These are phyloP conservation scores for Hemicordylus capensis DNA, from an alignment of 2,113 vertebrate genomes.

Conservation along the genomic window DNA sequence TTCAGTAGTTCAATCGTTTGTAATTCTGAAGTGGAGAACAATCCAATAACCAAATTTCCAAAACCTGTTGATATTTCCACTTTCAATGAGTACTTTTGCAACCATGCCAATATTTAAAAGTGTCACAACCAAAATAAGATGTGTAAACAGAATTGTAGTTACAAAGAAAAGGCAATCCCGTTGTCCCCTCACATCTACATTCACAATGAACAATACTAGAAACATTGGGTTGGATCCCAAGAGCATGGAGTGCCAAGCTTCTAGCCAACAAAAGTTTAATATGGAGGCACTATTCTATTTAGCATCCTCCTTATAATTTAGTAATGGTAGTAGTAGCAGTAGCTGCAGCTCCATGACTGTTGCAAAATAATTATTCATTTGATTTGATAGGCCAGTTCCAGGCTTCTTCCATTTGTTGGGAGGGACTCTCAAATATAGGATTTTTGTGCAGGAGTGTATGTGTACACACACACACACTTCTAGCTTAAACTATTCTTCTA, in stretches of 20 bases:
- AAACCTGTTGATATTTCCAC: neutral
- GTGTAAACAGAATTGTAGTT: neutral
- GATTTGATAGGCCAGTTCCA: neutral
- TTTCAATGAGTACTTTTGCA: neutral
- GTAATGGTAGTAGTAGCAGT: neutral
- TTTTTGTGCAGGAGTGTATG: too few species aligned
- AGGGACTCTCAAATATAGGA: neutral
- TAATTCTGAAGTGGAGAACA: neutral
- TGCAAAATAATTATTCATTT: neutral
- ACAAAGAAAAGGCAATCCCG: neutral
- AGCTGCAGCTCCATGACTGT: neutral
- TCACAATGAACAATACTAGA: too few species aligned
- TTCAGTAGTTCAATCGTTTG: too few species aligned
- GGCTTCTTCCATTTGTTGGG: neutral
- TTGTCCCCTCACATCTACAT: neutral
- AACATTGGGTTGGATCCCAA: too few species aligned
- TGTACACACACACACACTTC: neutral
- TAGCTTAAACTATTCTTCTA: neutral
- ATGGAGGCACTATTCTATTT: neutral
- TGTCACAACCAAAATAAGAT: neutral
- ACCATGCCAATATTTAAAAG: neutral
- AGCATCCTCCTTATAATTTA: neutral
- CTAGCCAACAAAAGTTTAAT: neutral
- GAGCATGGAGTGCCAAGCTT: too few species aligned
- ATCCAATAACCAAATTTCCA: too few species aligned